phyloP scores from a whole-genome alignment of 1,140 invertebrate species.

The Rhopalosiphum padi region DNA sequence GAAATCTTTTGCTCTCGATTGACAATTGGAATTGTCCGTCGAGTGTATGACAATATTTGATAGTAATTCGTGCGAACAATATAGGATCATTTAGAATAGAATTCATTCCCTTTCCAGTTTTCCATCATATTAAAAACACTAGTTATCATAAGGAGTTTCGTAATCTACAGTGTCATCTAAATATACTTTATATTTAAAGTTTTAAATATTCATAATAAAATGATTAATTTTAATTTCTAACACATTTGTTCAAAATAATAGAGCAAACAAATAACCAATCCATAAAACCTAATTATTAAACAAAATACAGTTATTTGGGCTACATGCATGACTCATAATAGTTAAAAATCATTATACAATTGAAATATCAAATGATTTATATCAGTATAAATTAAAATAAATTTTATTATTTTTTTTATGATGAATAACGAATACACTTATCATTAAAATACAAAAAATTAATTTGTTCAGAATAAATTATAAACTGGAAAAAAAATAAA shows the following conservation, averaged over 20 bases:
- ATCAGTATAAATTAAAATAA: too few relatives aligned
- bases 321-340: too few relatives aligned
- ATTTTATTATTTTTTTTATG: background rate
- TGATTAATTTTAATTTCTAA: background rate
- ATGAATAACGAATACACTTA: background rate
- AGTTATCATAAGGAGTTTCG: background rate
- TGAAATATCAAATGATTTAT: too few relatives aligned
- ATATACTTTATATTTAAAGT: background rate
- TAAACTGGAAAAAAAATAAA: background rate
- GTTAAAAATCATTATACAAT: too few relatives aligned
- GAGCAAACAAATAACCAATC: too few relatives aligned
- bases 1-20: background rate
- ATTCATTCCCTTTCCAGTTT: background rate
- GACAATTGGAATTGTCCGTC: background rate
- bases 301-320: too few relatives aligned
- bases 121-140: background rate
- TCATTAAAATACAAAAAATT: background rate
- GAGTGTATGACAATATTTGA: constrained; percentile 32
- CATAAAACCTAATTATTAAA: too few relatives aligned
- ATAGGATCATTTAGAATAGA: background rate
- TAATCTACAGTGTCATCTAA: background rate
- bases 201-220: background rate
- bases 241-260: too few relatives aligned
- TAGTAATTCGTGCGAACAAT: background rate
- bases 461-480: background rate